Conservation (phyloP, 2,113 vertebrate genomes). For the Sinocyclocheilus rhinocerous region DNA sequence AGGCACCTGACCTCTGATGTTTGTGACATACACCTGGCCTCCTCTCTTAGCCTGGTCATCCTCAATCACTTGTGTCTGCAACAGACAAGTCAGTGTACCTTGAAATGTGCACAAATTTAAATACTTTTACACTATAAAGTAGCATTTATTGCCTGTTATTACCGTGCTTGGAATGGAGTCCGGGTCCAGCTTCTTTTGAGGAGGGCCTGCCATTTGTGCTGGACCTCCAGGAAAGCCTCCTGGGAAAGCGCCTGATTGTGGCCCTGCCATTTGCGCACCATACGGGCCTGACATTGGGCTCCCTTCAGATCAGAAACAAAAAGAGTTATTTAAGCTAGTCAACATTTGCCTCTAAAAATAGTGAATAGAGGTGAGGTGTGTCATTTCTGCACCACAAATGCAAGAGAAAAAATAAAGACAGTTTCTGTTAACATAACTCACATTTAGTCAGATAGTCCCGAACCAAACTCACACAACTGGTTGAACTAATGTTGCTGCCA, state of each 20-base stretch:
- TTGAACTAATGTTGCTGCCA: neutral
- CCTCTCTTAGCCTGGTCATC: conserved; percentile 80
- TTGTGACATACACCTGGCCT: conserved; percentile 85
- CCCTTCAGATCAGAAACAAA: neutral
- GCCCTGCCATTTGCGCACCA: conserved; percentile 77
- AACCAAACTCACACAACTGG: neutral
- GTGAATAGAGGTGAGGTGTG: neutral
- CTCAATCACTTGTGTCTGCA: conserved; percentile 92
- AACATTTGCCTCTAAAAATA: neutral
- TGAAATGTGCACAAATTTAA: neutral
- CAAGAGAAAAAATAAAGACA: neutral
- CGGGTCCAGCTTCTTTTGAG: conserved; percentile 88
- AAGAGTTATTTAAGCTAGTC: neutral
- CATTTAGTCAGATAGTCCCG: neutral
- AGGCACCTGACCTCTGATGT: conserved; percentile 88
- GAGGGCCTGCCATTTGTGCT: conserved; percentile 81
- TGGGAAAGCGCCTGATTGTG: conserved; percentile 78
- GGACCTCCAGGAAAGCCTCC: conserved; percentile 80
- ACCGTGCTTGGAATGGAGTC: conserved; percentile 92
- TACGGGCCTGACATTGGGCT: conserved; percentile 73
- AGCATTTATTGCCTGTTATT: conserved; percentile 62
- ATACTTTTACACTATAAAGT: neutral
- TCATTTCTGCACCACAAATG: neutral
- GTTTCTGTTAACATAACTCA: neutral
- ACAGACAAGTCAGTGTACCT: neutral